Conservation (phyloP, 2,888 invertebrate genomes). For the Eupithecia pulchellata region DNA sequence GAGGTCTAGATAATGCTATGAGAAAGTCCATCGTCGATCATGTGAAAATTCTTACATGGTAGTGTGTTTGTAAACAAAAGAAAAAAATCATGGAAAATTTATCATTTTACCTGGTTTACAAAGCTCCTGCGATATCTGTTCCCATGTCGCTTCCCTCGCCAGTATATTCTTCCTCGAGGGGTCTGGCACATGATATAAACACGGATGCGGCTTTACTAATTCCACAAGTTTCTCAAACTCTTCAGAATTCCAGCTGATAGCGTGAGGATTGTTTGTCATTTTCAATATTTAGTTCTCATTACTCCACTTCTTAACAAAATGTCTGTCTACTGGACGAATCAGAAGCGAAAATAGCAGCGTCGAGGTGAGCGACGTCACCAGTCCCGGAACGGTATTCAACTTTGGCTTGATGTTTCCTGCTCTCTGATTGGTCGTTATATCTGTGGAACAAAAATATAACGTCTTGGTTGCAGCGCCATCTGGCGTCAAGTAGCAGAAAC, state of each 20-base stretch:
- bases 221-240: constrained; percentile 75
- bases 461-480: constrained; percentile 32
- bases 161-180: constrained; percentile 76
- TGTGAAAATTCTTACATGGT: neutral
- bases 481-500: constrained; percentile 26
- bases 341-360: constrained; percentile 74
- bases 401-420: constrained; percentile 50
- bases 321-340: constrained; percentile 80
- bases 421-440: constrained; percentile 60
- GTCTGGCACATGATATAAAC: constrained; percentile 71
- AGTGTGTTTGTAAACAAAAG: constrained; percentile 27
- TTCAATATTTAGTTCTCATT: constrained; percentile 46
- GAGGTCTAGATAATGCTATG: neutral
- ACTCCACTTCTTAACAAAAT: constrained; percentile 70
- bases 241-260: constrained; percentile 72
- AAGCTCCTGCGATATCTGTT: constrained; percentile 72
- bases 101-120: constrained; percentile 70
- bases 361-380: constrained; percentile 78
- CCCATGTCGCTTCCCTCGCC: constrained; percentile 75
- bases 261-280: constrained; percentile 73
- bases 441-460: constrained; percentile 15
- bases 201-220: constrained; percentile 73
- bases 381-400: constrained; percentile 46
- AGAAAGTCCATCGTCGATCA: neutral
- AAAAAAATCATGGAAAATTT: neutral